Base-by-base conservation (phyloP, 1,140 invertebrate genomes). In the Papilio aristodemus region DNA sequence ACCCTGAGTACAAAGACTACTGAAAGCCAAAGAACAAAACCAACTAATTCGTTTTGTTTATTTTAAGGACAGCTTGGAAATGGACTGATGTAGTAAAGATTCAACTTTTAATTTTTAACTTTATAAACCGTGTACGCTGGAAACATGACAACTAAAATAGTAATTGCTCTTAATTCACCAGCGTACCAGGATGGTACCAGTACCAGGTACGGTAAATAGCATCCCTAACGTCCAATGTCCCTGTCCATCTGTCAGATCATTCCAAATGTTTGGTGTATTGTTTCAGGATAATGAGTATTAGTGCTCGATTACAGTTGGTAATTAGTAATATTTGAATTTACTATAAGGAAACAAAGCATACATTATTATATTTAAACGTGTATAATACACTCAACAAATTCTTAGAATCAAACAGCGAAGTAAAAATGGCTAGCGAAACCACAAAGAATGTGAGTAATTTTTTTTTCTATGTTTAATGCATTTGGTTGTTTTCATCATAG, bases 381-480 rank as follows among this genome's bases (percentile, higher is more conserved):
- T 22, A 54, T 4, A 17, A 25, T 10, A 8, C 7, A 10, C 10
- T 9, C 17, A 54, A 19, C 22, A 25, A 22, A 54, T 54, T 54
- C 41, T 6, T 14, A 7, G 46, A 54, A 17, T 9, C 46, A 19
- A 54, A 54, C 17, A 38, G 17, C 9, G 27, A 62, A 37, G 17
- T 32, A 17, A 76, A 72, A 72, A 84, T 84, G 82, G 79, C 82
- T 36, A 84, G 72, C 64, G 82, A 84, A 71, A 82, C 73, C 27
- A 64, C 76, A 67, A 85, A 85, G 78, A 85, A 85, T 72, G 83
- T 83, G 81, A 83, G 80, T 83, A 57, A 41, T 67, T 63, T 32
- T 3, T 32, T 64, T 66, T 67, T 69, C 32, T 58, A 32, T 58
- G 27, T 36, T 32, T 58, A 10, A 58, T 14, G 27, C 6, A 62